Evolutionary conservation across 2,888 invertebrate genomes (phyloP).

Genomic region (Halocaridina rubra): DNA sequence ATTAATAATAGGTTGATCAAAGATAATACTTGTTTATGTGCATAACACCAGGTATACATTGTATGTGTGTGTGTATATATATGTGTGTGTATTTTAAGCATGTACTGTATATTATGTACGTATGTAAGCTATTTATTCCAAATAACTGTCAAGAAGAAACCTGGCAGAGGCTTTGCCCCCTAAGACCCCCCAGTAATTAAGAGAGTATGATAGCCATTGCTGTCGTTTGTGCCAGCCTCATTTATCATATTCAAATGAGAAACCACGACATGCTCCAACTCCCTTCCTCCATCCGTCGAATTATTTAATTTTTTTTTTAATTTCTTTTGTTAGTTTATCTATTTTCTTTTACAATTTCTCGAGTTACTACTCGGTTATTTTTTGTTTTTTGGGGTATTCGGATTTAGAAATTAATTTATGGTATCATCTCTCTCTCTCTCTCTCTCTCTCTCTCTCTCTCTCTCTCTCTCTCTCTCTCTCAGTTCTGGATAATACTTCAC

Average conservation of each 20-base stretch:
- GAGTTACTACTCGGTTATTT: neutral
- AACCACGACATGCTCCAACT: neutral
- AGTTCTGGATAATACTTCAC: neutral
- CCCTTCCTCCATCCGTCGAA: neutral
- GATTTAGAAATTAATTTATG: no score
- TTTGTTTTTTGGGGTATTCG: no score
- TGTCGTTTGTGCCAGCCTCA: constrained; percentile 20
- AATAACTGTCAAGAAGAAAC: no score
- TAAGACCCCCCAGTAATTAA: neutral
- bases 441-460: constrained; percentile 1
- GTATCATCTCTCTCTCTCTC: neutral
- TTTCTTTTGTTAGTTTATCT: neutral
- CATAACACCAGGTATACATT: no score
- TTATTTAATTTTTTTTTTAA: neutral
- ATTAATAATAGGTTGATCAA: no score
- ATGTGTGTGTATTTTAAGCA: no score
- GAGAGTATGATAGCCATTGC: constrained; percentile 27
- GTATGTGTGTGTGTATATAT: no score
- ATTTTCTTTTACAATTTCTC: neutral
- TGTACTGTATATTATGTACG: no score
- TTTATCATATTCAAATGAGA: constrained; percentile 55
- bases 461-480: neutral
- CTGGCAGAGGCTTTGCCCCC: no score
- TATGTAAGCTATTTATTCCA: no score
- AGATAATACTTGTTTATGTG: no score